Percentiles rank a stretch among this genome's conserved stretches.
phyloP scores from a whole-genome alignment of 2,113 vertebrate genomes.

The Nothocercus julius region DNA sequence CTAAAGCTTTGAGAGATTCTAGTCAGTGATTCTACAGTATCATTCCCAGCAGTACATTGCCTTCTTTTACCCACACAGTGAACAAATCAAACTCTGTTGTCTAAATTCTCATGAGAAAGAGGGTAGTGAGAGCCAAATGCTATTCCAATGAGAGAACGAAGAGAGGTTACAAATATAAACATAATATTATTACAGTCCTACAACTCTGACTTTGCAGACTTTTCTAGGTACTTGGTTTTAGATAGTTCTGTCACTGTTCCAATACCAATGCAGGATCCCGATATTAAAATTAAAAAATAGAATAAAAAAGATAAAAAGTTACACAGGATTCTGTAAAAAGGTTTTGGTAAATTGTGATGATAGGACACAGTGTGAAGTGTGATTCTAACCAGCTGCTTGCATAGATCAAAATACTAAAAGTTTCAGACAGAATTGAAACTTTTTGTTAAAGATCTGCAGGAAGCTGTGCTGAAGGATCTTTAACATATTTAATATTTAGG shows the following conservation, averaged over 20 bases:
- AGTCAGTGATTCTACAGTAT: background rate
- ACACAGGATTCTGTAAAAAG: conserved; percentile 17
- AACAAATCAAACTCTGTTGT: conserved; percentile 44
- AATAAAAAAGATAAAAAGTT: conserved; percentile 23
- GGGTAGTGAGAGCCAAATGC: conserved; percentile 3
- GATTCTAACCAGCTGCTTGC: conserved; percentile 32
- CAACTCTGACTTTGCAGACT: conserved; percentile 54
- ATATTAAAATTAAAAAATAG: background rate
- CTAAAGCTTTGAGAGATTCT: conserved; percentile 49
- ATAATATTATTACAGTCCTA: conserved; percentile 58
- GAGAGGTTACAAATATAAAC: conserved; percentile 59
- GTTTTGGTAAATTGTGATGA: conserved; percentile 52
- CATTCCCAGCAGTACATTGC: conserved; percentile 19
- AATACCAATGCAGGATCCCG: conserved; percentile 50
- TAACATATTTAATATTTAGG: background rate
- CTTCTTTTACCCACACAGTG: conserved; percentile 23
- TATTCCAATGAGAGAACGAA: conserved; percentile 16
- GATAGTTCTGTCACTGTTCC: conserved; percentile 19
- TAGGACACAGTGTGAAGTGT: conserved; percentile 16
- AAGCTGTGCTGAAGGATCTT: conserved; percentile 26
- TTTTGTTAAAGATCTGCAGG: conserved; percentile 29
- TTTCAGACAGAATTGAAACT: background rate
- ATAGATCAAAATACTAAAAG: conserved; percentile 38
- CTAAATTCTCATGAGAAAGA: conserved; percentile 58
- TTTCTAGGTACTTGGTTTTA: conserved; percentile 39